Conservation (phyloP, 2,113 vertebrate genomes). For the Daubentonia madagascariensis region DNA sequence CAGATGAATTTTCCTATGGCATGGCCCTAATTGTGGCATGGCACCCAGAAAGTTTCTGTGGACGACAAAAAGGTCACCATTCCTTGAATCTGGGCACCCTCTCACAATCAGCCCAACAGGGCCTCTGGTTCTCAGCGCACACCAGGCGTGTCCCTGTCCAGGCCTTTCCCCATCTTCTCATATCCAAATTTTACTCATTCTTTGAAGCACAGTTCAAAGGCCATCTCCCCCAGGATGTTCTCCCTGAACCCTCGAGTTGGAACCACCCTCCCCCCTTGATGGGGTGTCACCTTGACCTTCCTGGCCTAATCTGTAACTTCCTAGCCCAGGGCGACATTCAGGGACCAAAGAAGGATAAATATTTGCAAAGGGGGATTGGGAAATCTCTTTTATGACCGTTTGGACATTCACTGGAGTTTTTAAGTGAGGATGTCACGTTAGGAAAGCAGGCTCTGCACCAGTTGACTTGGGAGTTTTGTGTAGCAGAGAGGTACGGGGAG, state of each 20-base stretch:
- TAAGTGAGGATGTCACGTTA: no score
- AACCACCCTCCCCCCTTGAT: neutral
- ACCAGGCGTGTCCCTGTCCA: accelerated
- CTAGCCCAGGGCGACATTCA: neutral
- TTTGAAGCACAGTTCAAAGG: neutral
- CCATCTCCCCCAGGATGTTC: neutral
- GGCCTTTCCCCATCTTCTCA: neutral
- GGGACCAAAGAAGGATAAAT: neutral
- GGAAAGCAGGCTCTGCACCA: neutral
- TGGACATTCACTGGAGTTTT: neutral
- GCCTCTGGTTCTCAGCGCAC: neutral
- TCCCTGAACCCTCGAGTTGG: neutral
- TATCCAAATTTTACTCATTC: neutral
- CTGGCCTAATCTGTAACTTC: neutral
- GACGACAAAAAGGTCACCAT: neutral
- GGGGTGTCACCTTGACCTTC: accelerated
- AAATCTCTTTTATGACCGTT: neutral
- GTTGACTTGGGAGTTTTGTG: neutral
- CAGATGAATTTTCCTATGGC: neutral
- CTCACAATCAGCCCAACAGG: neutral
- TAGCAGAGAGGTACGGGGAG: no score
- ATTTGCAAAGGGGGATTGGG: neutral
- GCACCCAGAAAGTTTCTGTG: neutral
- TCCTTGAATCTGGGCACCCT: neutral
- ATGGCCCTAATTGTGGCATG: accelerated